Conservation (phyloP, 2,888 invertebrate species). For the Periphyllus acericola region DNA sequence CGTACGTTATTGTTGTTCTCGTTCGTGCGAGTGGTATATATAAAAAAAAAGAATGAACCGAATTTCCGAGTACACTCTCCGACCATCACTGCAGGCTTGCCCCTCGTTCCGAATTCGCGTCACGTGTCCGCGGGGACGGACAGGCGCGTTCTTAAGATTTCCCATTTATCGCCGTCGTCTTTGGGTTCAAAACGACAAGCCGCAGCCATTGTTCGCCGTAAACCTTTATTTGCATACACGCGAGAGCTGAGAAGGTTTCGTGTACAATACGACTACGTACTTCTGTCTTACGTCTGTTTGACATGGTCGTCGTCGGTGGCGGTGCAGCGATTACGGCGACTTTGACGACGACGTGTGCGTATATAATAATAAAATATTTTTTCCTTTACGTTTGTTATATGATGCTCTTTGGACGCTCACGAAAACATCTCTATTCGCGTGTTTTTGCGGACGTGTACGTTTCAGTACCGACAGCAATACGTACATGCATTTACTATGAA, state of each 20-base stretch:
- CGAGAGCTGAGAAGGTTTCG: not conserved
- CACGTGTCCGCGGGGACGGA: constrained; percentile 32
- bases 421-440: not conserved
- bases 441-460: not conserved
- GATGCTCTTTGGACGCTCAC: not conserved
- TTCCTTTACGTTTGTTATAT: not conserved
- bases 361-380: not conserved
- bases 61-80: not conserved
- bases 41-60: constrained; percentile 5
- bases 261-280: not conserved
- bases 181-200: constrained; percentile 29
- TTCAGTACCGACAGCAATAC: not conserved
- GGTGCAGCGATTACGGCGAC: not conserved
- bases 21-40: not conserved
- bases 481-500: not conserved
- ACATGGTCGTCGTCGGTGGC: not conserved
- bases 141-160: not conserved
- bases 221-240: constrained; percentile 32
- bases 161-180: not conserved
- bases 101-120: constrained; percentile 32
- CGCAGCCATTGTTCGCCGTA: constrained; percentile 14
- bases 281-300: not conserved
- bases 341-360: not conserved
- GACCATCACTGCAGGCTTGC: not conserved
- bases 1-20: not conserved